Percentiles rank a stretch among this genome's conserved stretches.
phyloP scores from a whole-genome alignment of 2,797 vertebrate species.

The Tragopan temminckii region DNA sequence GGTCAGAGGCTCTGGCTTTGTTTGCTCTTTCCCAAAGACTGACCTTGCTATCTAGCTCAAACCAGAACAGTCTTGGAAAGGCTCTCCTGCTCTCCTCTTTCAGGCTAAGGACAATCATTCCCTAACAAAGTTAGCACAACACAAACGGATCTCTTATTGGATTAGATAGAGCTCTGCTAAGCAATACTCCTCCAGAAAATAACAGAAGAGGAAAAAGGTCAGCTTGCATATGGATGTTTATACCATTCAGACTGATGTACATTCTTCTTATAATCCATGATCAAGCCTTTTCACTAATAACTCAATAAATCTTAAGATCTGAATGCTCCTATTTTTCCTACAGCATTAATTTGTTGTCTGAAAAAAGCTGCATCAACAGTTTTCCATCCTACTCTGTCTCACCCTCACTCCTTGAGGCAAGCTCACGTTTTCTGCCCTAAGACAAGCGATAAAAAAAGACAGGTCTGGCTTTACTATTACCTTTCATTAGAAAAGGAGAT shows the following conservation, averaged over 20 bases:
- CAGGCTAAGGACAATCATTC: neutral
- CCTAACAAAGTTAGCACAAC: neutral
- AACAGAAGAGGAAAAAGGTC: constrained; percentile 28
- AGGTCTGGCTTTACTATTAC: neutral
- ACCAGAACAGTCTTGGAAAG: neutral
- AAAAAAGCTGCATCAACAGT: constrained; percentile 44
- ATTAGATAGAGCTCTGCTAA: constrained; percentile 38
- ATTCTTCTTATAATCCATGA: neutral
- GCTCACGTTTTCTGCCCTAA: neutral
- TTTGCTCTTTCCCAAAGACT: constrained; percentile 12
- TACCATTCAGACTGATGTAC: neutral
- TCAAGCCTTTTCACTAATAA: neutral
- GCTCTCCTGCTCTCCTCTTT: neutral
- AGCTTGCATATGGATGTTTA: neutral
- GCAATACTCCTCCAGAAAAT: constrained; percentile 45
- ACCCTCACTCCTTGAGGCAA: neutral
- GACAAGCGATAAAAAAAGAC: neutral
- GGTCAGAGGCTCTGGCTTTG: neutral
- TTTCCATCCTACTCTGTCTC: constrained; percentile 38
- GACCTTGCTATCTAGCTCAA: neutral
- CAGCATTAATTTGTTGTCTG: neutral
- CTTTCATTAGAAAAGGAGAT: neutral
- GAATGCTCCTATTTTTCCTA: constrained; percentile 42
- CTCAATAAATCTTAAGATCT: neutral
- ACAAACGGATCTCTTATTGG: neutral